Evolutionary conservation across 2,113 vertebrate genomes (phyloP).

Genomic region (Bungarus multicinctus): DNA sequence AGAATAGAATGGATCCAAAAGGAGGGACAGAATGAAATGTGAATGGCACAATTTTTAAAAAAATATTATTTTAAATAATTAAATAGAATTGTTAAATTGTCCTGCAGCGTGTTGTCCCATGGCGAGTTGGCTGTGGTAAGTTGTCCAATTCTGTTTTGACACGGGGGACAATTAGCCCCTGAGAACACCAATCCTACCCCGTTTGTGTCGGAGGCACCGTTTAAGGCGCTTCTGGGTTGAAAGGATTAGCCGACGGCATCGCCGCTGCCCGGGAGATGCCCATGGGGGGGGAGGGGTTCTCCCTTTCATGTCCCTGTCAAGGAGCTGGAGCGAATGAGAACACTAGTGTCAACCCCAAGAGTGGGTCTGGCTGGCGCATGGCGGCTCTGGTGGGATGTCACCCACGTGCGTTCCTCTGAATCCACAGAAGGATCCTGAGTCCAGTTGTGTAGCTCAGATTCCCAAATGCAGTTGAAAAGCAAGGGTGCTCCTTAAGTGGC

Average conservation of each 20-base stretch:
- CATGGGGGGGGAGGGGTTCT: fast-evolving
- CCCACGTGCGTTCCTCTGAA: not conserved
- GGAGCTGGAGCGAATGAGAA: not conserved
- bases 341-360: not conserved
- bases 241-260: not conserved
- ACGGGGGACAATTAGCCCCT: too few relatives aligned
- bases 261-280: not conserved
- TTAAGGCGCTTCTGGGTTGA: not conserved
- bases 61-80: too few relatives aligned
- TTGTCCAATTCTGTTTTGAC: too few relatives aligned
- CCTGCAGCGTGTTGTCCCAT: too few relatives aligned
- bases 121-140: too few relatives aligned
- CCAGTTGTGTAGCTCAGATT: not conserved
- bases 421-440: not conserved
- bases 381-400: not conserved
- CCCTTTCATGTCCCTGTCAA: not conserved
- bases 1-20: not conserved
- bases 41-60: not conserved
- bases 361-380: not conserved
- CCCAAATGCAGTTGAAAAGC: not conserved
- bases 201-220: not conserved
- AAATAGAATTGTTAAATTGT: too few relatives aligned
- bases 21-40: not conserved
- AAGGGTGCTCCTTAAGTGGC: not conserved
- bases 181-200: too few relatives aligned